Evolutionary conservation across 2,888 invertebrate genomes (phyloP).

Genomic region (Microchrysa polita): DNA sequence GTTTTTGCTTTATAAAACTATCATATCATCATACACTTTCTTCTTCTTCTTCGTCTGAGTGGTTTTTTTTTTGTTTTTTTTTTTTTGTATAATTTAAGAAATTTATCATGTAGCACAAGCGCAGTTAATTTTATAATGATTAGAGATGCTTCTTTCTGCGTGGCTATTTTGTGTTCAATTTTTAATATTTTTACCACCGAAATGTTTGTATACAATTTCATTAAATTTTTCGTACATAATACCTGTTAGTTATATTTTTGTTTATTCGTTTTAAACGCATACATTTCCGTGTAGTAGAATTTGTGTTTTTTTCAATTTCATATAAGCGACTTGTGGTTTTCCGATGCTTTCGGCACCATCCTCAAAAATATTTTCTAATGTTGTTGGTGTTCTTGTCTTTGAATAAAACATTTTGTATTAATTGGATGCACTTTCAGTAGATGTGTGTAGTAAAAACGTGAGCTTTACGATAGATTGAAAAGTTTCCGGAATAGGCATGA

Average conservation of each 20-base stretch:
- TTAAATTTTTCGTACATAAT: no score
- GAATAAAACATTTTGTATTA: constrained; percentile 20
- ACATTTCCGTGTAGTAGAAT: constrained; percentile 11
- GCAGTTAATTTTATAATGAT: no score
- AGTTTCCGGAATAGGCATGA: constrained; percentile 30
- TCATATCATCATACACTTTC: no score
- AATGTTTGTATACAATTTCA: no score
- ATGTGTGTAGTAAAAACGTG: constrained; percentile 41
- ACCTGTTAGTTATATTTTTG: no score
- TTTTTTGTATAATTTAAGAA: no score
- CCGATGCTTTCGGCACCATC: neutral
- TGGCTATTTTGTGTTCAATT: no score
- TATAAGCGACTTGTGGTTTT: constrained; percentile 17
- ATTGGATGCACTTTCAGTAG: constrained; percentile 29
- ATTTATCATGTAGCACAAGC: no score
- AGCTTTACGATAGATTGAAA: constrained; percentile 34
- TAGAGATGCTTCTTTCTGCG: no score
- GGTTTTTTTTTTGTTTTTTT: no score
- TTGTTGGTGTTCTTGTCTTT: constrained; percentile 9
- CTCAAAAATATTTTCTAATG: constrained; percentile 16
- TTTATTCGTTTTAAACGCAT: neutral
- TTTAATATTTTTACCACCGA: no score
- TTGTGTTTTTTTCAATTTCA: neutral
- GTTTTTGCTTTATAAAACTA: neutral
- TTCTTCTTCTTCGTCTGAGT: no score